These are phyloP conservation scores for Euwallacea fornicatus DNA, from an alignment of 1,140 invertebrate species.

Conservation along the genomic window DNA sequence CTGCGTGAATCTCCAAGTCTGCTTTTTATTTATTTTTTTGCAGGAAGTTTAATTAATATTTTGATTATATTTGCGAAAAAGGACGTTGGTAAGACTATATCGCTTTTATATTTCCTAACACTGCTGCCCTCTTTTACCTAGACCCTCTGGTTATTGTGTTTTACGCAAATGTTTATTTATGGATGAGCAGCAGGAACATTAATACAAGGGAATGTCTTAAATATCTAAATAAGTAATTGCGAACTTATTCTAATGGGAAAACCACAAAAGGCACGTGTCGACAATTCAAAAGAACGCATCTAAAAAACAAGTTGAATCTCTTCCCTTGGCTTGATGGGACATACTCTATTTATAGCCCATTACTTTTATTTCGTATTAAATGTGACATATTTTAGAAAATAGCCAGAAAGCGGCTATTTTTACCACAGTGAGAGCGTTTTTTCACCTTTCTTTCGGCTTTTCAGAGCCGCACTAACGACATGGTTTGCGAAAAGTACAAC, in stretches of 20 bases:
- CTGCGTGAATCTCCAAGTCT: slow-evolving; percentile 25
- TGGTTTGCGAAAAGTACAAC: slow-evolving; percentile 30
- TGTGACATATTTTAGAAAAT: slow-evolving; percentile 40
- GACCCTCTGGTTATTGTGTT: neutral
- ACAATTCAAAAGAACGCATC: neutral
- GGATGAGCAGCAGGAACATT: slow-evolving; percentile 9
- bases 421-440: slow-evolving; percentile 38
- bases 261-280: neutral
- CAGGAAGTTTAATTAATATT: slow-evolving; percentile 27
- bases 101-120: neutral
- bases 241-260: slow-evolving; percentile 4
- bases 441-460: slow-evolving; percentile 32
- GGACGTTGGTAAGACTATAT: slow-evolving; percentile 22
- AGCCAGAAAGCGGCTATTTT: slow-evolving; percentile 38
- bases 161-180: slow-evolving; percentile 24
- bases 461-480: slow-evolving; percentile 33
- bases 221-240: slow-evolving; percentile 4
- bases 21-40: slow-evolving; percentile 38
- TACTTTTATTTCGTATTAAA: slow-evolving; percentile 39
- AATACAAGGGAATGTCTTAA: neutral
- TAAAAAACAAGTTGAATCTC: slow-evolving; percentile 25
- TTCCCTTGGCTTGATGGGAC: slow-evolving; percentile 20
- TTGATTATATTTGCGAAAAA: slow-evolving; percentile 29
- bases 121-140: neutral
- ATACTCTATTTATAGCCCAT: slow-evolving; percentile 32